Percentiles rank a stretch among this genome's conserved stretches.
Evolutionary conservation across 2,888 invertebrate genomes (phyloP).

Genomic region (Morinoia aosen): DNA sequence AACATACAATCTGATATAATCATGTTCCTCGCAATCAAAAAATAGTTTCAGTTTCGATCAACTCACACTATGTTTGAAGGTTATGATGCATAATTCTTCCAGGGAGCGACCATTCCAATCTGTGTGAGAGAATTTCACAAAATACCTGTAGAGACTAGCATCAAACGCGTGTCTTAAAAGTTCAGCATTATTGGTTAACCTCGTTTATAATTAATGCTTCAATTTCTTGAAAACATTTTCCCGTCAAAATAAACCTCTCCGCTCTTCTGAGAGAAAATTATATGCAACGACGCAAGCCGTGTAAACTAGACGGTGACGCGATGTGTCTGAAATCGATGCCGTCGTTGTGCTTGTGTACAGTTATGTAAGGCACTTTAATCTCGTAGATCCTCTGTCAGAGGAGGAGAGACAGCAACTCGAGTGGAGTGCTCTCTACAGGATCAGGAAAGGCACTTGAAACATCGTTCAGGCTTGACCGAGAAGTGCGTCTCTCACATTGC

Average conservation of each 20-base stretch:
- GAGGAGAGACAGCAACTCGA: slow-evolving; percentile 44
- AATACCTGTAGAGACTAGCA: no score
- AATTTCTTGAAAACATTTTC: neutral
- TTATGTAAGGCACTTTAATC: slow-evolving; percentile 50
- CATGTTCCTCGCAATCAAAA: no score
- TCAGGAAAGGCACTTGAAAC: slow-evolving; percentile 24
- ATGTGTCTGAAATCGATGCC: neutral
- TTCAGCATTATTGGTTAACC: neutral
- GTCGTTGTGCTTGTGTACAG: slow-evolving; percentile 3
- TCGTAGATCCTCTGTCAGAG: slow-evolving; percentile 22
- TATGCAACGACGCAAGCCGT: neutral
- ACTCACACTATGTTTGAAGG: neutral
- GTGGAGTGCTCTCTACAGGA: slow-evolving; percentile 38
- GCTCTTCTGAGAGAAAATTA: neutral
- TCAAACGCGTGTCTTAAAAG: no score
- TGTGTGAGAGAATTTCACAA: neutral
- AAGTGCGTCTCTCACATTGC: slow-evolving; percentile 18
- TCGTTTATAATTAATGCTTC: neutral
- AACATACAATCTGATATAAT: no score
- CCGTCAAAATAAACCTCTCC: neutral
- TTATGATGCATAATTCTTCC: neutral
- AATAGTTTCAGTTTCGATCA: neutral
- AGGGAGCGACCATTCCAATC: neutral
- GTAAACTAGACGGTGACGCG: neutral
- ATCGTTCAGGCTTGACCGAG: slow-evolving; percentile 41